Conservation (phyloP, 2,888 invertebrate genomes). For the Agrotis clavis region DNA sequence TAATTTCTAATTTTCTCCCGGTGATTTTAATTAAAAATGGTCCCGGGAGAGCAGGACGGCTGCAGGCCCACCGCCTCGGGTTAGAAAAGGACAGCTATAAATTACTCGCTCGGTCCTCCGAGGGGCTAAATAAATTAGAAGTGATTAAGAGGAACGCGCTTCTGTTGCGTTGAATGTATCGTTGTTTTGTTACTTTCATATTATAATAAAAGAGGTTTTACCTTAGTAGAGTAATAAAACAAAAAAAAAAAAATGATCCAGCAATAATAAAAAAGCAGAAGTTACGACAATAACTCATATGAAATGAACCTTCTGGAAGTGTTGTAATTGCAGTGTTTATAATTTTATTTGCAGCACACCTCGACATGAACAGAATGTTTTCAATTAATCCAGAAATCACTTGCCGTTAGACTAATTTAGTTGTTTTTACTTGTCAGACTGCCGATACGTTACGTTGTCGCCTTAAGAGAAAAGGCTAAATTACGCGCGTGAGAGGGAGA, state of each 20-base stretch:
- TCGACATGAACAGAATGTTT: constrained; percentile 62
- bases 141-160: constrained; percentile 90
- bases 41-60: constrained; percentile 87
- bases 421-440: constrained; percentile 70
- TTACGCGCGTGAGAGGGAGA: constrained; percentile 79
- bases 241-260: background rate
- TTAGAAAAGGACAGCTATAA: constrained; percentile 87
- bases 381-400: constrained; percentile 71
- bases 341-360: constrained; percentile 48
- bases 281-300: constrained; percentile 33
- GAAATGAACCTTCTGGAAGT: constrained; percentile 51
- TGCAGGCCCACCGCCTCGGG: constrained; percentile 75
- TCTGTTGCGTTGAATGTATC: constrained; percentile 84
- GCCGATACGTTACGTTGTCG: constrained; percentile 81
- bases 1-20: constrained; percentile 91
- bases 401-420: constrained; percentile 67
- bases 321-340: constrained; percentile 57
- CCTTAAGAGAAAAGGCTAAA: constrained; percentile 86
- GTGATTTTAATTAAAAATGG: constrained; percentile 91
- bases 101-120: constrained; percentile 86
- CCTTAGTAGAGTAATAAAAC: constrained; percentile 55
- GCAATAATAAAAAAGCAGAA: background rate
- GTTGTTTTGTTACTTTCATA: constrained; percentile 81
- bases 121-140: constrained; percentile 91
- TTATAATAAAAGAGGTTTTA: constrained; percentile 69